These are phyloP conservation scores for Echinarachnius parma DNA, from an alignment of 53 echinoderm and acorn worm species.

Conservation along the genomic window DNA sequence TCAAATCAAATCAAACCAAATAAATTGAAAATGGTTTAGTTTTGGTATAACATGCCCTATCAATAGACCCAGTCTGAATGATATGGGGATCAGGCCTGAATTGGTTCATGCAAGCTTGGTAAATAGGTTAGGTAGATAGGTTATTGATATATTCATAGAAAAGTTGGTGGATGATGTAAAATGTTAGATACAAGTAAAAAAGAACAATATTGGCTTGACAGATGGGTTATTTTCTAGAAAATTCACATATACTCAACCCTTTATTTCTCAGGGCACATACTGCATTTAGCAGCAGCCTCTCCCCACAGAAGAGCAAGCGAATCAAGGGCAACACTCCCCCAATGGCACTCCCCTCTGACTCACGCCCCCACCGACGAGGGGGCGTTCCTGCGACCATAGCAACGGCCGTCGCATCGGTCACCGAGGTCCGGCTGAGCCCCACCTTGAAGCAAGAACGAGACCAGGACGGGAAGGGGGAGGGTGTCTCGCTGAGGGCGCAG, in stretches of 20 bases:
- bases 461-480: conserved; percentile 14
- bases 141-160: too few species aligned
- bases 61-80: too few species aligned
- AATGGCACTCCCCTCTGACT: conserved; percentile 12
- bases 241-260: neutral
- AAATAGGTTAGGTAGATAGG: too few species aligned
- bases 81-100: too few species aligned
- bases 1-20: too few species aligned
- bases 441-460: conserved; percentile 39
- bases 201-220: neutral
- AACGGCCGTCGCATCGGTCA: neutral
- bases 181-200: too few species aligned
- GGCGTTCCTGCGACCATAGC: conserved; percentile 10
- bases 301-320: conserved; percentile 97
- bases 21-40: too few species aligned
- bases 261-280: conserved; percentile 60
- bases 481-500: neutral
- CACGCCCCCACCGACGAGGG: conserved; percentile 15
- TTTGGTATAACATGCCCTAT: too few species aligned
- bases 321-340: conserved; percentile 81
- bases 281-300: conserved; percentile 92
- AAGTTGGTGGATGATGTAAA: too few species aligned
- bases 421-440: conserved; percentile 11
- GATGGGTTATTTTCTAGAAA: neutral
- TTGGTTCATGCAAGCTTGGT: too few species aligned